Evolutionary conservation across 2,113 vertebrate species (phyloP), one percentile per base, ranked within the genome.

Genomic region (Leucosticte australis): DNA sequence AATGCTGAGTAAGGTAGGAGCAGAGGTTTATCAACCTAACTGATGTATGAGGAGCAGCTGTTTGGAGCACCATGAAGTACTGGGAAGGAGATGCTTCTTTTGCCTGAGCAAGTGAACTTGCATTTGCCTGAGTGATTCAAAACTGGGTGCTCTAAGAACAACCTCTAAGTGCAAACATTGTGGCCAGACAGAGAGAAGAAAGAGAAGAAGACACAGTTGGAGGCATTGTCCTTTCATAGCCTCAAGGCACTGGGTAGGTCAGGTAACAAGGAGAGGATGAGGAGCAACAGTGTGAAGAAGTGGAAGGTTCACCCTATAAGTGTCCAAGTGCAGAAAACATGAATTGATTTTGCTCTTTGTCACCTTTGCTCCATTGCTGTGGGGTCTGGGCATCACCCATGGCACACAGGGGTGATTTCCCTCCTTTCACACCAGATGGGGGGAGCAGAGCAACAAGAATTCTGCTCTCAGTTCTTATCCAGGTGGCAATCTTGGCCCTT

Each of bases 1-100:
- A 79, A 52, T 37, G 15, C 9, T 42, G 4, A 0, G 0, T 50
- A 3, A 71, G 37, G 5, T 5, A 21, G 47, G 24, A 55, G 20
- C 6, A 68, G 35, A 74, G 39, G 20, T 83, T 79, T 76, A 44
- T 26, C 19, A 27, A 5, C 35, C 16, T 44, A 35, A 2, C 13
- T 69, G 27, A 26, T 55, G 6, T 5, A 12, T 7, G 22, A 70
- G 33, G 28, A 62, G 4, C 37, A 70, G 53, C 28, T 73, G 3
- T n/a, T 67, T 31, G 23, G 60, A 78, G 10, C 35, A 53, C 64
- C 33, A 24, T 59, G 14, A 63, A 10, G 9, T 23, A 41, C 62
- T 87, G 35, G 13, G 47, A 20, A 57, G 10, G 15, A 49, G n/a
- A 46, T 3, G 3, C 8, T 63, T 22, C 26, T 92, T 89, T 68